Evolutionary conservation across 2,797 vertebrate genomes (phyloP).

Genomic region (Trachops cirrhosus): DNA sequence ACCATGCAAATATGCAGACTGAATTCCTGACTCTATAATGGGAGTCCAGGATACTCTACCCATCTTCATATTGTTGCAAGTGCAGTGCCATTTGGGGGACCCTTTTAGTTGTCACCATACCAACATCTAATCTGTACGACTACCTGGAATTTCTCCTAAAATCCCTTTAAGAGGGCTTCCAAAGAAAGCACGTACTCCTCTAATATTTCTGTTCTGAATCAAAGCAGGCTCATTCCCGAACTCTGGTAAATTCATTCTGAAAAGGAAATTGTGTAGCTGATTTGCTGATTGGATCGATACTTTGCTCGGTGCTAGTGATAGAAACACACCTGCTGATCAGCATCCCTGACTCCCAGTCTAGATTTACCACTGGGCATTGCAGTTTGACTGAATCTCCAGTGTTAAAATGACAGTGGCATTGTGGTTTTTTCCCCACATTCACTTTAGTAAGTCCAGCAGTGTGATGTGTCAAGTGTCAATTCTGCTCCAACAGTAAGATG

Average conservation of each 20-base stretch:
- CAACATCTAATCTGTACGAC: neutral
- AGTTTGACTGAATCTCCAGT: neutral
- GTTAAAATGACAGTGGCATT: neutral
- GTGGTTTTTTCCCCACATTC: neutral
- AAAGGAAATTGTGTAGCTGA: neutral
- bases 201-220: conserved; percentile 4
- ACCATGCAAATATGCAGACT: neutral
- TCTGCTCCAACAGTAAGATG: neutral
- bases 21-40: neutral
- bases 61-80: neutral
- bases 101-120: neutral
- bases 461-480: neutral
- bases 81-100: neutral
- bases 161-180: neutral
- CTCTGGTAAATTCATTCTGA: neutral
- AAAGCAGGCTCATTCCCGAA: neutral
- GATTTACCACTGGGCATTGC: neutral
- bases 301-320: neutral
- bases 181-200: neutral
- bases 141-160: neutral
- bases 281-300: neutral
- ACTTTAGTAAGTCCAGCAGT: neutral
- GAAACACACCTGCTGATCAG: neutral
- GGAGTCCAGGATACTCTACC: neutral
- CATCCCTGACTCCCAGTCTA: neutral